Conservation (phyloP, 1,140 invertebrate genomes). For the Ruditapes philippinarum region DNA sequence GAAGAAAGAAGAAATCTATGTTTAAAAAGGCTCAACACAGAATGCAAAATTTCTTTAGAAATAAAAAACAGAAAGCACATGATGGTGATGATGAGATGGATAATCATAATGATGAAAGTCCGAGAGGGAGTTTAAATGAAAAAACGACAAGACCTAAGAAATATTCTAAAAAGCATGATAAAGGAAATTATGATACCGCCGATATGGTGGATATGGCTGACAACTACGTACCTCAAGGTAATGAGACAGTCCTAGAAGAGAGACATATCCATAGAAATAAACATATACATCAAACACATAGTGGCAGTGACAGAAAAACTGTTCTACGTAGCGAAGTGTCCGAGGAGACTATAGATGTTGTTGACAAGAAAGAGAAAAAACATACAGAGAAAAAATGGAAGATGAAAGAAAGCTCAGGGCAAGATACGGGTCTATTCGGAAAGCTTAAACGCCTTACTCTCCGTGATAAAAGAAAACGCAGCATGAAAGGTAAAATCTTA, state of each 20-base stretch:
- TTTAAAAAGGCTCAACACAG: slow-evolving; percentile 60
- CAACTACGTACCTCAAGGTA: background rate
- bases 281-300: slow-evolving; percentile 53
- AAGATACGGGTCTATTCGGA: slow-evolving; percentile 35
- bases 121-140: background rate
- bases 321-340: slow-evolving; percentile 34
- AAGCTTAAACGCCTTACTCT: slow-evolving; percentile 29
- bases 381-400: slow-evolving; percentile 44
- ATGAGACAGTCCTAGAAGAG: slow-evolving; percentile 13
- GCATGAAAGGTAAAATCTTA: slow-evolving; percentile 37
- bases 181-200: background rate
- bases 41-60: slow-evolving; percentile 10
- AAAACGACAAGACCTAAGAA: slow-evolving; percentile 9
- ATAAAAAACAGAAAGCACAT: slow-evolving; percentile 20
- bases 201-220: slow-evolving; percentile 8
- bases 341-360: background rate
- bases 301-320: background rate
- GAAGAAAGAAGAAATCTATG: slow-evolving; percentile 64
- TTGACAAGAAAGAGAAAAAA: slow-evolving; percentile 9
- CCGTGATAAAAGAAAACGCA: slow-evolving; percentile 29
- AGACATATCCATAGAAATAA: slow-evolving; percentile 35
- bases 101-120: background rate
- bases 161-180: background rate
- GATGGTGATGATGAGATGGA: background rate
- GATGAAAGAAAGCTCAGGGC: slow-evolving; percentile 31